Evolutionary conservation across 2,888 invertebrate species (phyloP).

Genomic region (Doris montereyensis): DNA sequence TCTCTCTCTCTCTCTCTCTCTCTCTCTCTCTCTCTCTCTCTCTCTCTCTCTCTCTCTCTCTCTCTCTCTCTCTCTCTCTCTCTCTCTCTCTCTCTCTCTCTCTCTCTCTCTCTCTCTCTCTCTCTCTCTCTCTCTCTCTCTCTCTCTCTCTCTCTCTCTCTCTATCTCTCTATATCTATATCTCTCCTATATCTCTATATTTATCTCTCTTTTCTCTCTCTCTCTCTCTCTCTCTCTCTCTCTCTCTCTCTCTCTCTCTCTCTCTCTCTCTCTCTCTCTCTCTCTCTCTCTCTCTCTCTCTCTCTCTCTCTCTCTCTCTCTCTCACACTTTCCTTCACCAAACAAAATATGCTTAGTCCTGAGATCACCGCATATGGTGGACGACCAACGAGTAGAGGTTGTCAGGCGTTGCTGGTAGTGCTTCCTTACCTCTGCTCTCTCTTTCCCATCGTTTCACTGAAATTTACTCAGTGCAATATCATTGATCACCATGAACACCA

Average conservation of each 20-base stretch:
- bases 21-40: no score
- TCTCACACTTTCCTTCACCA: background rate
- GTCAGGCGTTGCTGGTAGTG: no score
- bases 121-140: background rate
- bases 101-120: constrained; percentile 20
- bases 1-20: no score
- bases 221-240: constrained; percentile 1
- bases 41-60: no score
- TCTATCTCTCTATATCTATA: no score
- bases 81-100: constrained; percentile 15
- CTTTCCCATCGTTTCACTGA: no score
- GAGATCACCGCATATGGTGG: no score
- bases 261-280: constrained; percentile 6
- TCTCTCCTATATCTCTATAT: background rate
- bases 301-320: background rate
- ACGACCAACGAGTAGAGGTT: no score
- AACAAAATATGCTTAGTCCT: no score
- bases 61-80: constrained; percentile 14
- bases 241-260: constrained; percentile 15
- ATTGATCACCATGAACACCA: no score
- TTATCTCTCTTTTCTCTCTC: background rate
- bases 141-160: no score
- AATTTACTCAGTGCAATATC: no score
- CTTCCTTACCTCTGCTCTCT: background rate
- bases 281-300: background rate